Conservation (phyloP, 2,797 vertebrate genomes). For the Eleutherodactylus coqui region DNA sequence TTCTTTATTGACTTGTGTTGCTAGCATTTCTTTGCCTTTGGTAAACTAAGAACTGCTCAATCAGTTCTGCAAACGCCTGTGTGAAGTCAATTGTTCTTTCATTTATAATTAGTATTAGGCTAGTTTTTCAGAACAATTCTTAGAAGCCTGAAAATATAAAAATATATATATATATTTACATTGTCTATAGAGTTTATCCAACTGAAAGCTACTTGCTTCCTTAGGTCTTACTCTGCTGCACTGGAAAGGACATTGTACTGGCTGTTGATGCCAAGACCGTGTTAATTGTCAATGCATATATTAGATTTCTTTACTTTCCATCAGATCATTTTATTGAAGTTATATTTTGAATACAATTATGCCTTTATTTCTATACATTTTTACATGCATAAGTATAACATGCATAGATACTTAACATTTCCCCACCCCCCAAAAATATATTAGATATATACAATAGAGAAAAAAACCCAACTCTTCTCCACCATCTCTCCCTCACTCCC, state of each 20-base stretch:
- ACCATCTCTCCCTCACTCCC: no score
- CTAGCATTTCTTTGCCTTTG: conserved; percentile 25
- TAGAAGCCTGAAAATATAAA: not conserved
- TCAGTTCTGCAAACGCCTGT: conserved; percentile 22
- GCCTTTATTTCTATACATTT: no score
- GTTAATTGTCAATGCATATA: not conserved
- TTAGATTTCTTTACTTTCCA: not conserved
- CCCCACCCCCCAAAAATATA: no score
- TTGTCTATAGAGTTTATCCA: not conserved
- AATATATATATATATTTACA: not conserved
- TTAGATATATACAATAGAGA: no score
- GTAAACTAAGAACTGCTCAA: conserved; percentile 21
- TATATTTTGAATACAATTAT: no score
- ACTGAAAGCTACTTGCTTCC: not conserved
- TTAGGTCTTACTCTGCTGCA: not conserved
- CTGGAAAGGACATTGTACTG: not conserved
- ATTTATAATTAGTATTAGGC: conserved; percentile 28
- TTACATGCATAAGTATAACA: no score
- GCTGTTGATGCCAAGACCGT: not conserved
- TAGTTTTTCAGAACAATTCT: not conserved
- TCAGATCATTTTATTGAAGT: no score
- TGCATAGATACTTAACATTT: no score
- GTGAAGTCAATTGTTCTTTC: conserved; percentile 46
- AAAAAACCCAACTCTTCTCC: no score
- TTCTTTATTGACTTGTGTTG: conserved; percentile 46